Base-by-base conservation (phyloP, 2,113 vertebrate genomes). In the Burhinus bistriatus region DNA sequence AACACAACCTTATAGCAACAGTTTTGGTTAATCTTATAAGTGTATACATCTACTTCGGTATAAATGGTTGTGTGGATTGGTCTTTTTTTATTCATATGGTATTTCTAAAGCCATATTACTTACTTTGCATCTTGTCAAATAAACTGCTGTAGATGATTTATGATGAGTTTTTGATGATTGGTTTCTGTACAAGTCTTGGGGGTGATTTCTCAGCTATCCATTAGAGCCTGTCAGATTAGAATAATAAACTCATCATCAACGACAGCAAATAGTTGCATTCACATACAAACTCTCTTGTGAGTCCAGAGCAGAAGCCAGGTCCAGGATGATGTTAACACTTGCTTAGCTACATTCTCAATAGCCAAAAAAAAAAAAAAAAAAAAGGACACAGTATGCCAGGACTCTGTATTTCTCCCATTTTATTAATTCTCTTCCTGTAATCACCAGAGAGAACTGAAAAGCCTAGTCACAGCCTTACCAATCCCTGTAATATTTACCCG, bases 51-150 rank as follows among this genome's bases (percentile, higher is more conserved):
- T 83, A 40, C 36, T 91, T 78, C 44, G 57, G 73, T 25, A 66
- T 45, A 40, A 42, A 25, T 66, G n/a, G 54, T 34, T 93, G 38
- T 85, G 51, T 90, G n/a, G 61, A 73, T 70, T 83, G 40, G 15
- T 84, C 52, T 87, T 83, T 81, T 82, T 90, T 92, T 64, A 80
- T 94, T 94, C 26, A 32, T 92, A 36, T 29, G 36, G 52, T 81
- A 94, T 88, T 95, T 90, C 84, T 91, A 66, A 97, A 95, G 45
- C 51, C 18, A 15, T 80, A 79, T 93, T 95, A 83, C 40, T 88
- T 40, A 42, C 66, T 91, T 89, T 83, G 61, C 79, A 40, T 88
- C 68, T 80, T 96, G 85, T 80, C 87, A 95, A n/a, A 83, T 88
- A 86, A 95, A 85, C 75, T 68, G 51, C 75, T 96, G 36, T 54